Conservation (phyloP, 2,797 vertebrate species). For the Enteromius radiatus region DNA sequence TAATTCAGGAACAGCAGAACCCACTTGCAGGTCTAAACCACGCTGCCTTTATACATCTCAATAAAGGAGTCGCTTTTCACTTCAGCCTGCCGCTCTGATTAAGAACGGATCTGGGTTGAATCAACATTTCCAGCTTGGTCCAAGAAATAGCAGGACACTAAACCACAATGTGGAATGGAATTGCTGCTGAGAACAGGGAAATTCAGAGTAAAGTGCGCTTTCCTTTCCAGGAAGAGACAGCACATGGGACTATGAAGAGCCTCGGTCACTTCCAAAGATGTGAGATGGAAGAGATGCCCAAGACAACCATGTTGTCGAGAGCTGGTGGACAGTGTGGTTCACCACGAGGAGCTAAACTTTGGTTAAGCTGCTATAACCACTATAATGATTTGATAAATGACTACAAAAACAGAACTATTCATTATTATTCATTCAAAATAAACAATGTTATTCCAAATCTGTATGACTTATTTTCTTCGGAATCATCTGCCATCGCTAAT, state of each 20-base stretch:
- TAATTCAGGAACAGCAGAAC: slow-evolving; percentile 67
- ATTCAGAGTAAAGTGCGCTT: slow-evolving; percentile 64
- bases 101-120: slow-evolving; percentile 66
- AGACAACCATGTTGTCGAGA: slow-evolving; percentile 36
- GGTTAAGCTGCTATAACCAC: background rate
- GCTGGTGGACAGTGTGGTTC: slow-evolving; percentile 2
- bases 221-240: slow-evolving; percentile 69
- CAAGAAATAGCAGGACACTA: slow-evolving; percentile 59
- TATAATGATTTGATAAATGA: background rate
- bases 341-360: background rate
- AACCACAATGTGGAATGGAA: slow-evolving; percentile 68
- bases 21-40: slow-evolving; percentile 64
- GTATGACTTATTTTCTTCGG: too few relatives aligned
- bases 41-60: slow-evolving; percentile 58
- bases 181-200: slow-evolving; percentile 69
- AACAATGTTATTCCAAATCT: background rate
- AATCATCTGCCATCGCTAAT: too few relatives aligned
- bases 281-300: slow-evolving; percentile 63
- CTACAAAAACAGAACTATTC: background rate
- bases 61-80: slow-evolving; percentile 71
- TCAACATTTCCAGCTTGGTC: slow-evolving; percentile 63
- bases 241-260: slow-evolving; percentile 72
- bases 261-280: slow-evolving; percentile 75
- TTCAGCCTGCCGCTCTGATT: slow-evolving; percentile 61
- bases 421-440: background rate